Evolutionary conservation across 2,113 vertebrate genomes (phyloP).

Genomic region (Syrrhaptes paradoxus): DNA sequence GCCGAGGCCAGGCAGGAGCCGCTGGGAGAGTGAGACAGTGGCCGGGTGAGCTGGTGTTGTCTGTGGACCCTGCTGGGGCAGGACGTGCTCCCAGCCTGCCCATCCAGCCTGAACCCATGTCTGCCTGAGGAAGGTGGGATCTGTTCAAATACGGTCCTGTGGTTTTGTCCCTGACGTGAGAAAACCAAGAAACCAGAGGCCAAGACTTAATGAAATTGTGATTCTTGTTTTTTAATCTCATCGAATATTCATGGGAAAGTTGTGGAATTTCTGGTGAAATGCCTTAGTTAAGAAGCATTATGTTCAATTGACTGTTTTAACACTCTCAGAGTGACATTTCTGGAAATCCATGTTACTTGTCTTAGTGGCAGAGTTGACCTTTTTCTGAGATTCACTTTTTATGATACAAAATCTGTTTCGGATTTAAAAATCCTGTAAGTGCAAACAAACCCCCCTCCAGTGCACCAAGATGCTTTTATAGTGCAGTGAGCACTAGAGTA

Average conservation of each 20-base stretch:
- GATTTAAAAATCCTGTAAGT: neutral
- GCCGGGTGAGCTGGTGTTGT: fast-evolving
- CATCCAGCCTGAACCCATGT: fast-evolving
- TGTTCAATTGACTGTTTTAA: fast-evolving
- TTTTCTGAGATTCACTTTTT: neutral
- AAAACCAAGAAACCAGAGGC: neutral
- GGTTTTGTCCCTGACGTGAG: neutral
- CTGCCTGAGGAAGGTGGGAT: neutral
- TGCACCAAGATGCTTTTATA: neutral
- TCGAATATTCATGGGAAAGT: neutral
- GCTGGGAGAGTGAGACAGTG: fast-evolving
- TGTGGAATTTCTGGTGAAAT: neutral
- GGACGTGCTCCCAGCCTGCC: fast-evolving
- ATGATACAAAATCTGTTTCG: neutral
- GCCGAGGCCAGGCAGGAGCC: neutral
- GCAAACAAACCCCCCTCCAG: neutral
- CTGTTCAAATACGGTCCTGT: neutral
- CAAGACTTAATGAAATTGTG: neutral
- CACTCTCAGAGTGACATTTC: neutral
- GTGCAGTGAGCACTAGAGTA: neutral
- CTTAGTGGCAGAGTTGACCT: neutral
- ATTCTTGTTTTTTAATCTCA: neutral
- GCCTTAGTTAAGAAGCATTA: fast-evolving
- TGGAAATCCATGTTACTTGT: neutral
- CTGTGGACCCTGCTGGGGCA: fast-evolving